Base-by-base conservation (phyloP, 2,113 vertebrate species). In the Actinemys pallida region DNA sequence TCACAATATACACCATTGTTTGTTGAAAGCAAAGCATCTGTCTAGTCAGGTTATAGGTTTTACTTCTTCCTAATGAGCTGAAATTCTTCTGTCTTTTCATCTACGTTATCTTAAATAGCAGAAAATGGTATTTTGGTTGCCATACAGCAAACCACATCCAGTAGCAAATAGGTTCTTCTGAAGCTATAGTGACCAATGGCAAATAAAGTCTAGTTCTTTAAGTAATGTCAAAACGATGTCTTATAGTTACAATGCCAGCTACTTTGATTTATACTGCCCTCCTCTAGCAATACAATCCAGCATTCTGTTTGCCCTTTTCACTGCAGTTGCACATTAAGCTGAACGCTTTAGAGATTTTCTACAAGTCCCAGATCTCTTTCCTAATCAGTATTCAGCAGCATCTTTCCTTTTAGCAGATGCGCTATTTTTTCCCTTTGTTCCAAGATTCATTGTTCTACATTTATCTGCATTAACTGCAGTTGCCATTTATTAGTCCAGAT, bases 341-440 rank as follows among this genome's bases (percentile, higher is more conserved):
- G 96, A 97, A 96, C 95, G 96, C 97, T 98, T 97, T 98, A 86
- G 96, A 98, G 97, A 94, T 94, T 98, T 97, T 94, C 94, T 91
- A 25, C 94, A 98, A 97, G 97, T 98, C 95, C 97, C 97, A 97
- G 97, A 97, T 94, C 95, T 94, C 97, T 94, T 90, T 94, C 93
- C 97, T 98, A 54, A 97, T 97, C 97, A 97, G 98, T 97, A 98
- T 98, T 98, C 97, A 5, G 22, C 75, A 94, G 92, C 96, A 95
- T 97, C 97, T 96, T 97, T 81, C 83, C 94, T 88, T 97, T 90
- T 59, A 94, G 96, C 97, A 98, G 98, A 98, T 98, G 95, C 93
- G 95, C 91, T 75, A 50, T 96, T 94, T 94, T 89, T 72, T 19
- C 86, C 57, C 96, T 98, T 98, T 98, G 97, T 98, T 97, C 96